Evolutionary conservation across 2,888 invertebrate species (phyloP), one percentile per base, ranked within the genome.

Genomic region (Periphyllus acericola): DNA sequence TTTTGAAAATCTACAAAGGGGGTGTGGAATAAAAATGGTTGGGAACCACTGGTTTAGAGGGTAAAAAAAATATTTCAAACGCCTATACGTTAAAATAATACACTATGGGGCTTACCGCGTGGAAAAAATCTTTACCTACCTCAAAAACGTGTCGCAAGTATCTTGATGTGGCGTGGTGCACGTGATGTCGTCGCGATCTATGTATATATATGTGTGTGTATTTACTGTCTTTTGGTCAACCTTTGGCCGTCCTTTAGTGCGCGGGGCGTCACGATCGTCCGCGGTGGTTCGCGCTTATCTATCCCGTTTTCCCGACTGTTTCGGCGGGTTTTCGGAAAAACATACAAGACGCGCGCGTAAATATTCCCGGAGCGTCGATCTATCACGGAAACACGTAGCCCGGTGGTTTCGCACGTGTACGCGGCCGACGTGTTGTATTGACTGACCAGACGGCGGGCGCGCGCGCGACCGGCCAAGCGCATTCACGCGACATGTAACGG

Each of bases 401-500:
- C 40, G 46, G 46, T 29, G 21, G 40, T 79, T 36, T 79, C 79
- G 66, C 80, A 40, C 36, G 80, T 40, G 71, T 52, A 52, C 14
- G 2, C 46, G 71, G 34, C 82, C 46, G 82, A 72, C 71, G 71
- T 46, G 46, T 52, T 40, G 81, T 25, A 68, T 29, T 17, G 32
- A 82, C 71, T 71, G 46, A 82, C 80, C 80, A 40, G 6, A 17
- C 19, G 21, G 40, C 9, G n/a, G 25, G 80, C 3, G 29, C 71
- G 72, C 32, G 34, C 25, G 60, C 66, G 21, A 40, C 5, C 66
- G 29, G 68, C 9, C 82, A 71, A 46, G 46, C 82, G 46, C 82
- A 52, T 34, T 71, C 82, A 52, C 52, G 80, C 80, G 71, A 82
- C 82, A 25, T 11, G 82, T 82, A 82, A 82, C 82, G 82, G 71